Percentiles rank a stretch among this genome's conserved stretches.
Conservation (phyloP, 2,113 vertebrate species). For the Copsychus sechellarum region DNA sequence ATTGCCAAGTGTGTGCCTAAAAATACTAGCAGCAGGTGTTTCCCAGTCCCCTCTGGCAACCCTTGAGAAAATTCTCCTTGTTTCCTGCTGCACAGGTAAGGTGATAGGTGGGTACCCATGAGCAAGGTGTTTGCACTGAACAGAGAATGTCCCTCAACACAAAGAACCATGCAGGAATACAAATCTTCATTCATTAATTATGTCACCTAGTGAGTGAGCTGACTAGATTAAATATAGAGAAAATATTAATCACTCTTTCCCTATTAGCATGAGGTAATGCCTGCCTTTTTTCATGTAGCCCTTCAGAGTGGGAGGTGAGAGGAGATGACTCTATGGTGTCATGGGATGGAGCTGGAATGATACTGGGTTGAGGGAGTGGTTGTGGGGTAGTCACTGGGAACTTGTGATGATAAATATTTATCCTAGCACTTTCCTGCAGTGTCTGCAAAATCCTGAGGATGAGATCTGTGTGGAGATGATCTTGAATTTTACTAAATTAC, state of each 20-base stretch:
- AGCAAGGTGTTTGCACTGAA: neutral
- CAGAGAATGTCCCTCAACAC: neutral
- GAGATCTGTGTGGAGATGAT: neutral
- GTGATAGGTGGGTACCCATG: rapidly evolving
- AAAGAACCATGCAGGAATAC: neutral
- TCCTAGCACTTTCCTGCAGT: neutral
- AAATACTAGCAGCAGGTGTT: neutral
- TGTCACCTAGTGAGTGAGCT: neutral
- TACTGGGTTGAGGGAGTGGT: neutral
- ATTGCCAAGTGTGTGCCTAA: neutral
- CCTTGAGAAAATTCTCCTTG: neutral
- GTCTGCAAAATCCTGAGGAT: neutral
- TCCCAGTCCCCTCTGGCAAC: neutral
- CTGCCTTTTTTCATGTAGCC: neutral
- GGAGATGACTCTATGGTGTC: neutral
- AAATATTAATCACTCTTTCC: neutral
- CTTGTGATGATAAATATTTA: conserved; percentile 32
- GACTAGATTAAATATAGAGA: neutral
- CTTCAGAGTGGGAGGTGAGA: neutral
- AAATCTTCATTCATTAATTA: neutral
- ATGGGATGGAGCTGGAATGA: rapidly evolving
- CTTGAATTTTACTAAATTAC: neutral
- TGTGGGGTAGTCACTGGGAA: neutral
- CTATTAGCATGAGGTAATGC: neutral
- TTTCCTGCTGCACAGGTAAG: neutral